phyloP scores from a whole-genome alignment of 2,797 vertebrate species.

The Ara ararauna region DNA sequence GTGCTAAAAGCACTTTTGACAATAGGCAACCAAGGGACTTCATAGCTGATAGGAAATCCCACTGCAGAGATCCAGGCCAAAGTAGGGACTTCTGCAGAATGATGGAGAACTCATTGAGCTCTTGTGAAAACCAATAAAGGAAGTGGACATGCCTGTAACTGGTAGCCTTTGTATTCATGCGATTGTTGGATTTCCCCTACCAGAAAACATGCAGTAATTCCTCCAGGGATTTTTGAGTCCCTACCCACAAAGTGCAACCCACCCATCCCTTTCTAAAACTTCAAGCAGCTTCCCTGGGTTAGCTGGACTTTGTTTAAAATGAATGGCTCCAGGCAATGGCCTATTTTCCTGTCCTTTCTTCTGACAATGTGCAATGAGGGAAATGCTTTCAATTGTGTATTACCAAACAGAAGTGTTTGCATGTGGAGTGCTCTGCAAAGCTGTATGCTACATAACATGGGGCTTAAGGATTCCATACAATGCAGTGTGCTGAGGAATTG shows the following conservation, averaged over 20 bases:
- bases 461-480: background rate
- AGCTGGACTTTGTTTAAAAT: background rate
- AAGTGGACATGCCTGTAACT: conserved; percentile 31
- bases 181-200: conserved; percentile 53
- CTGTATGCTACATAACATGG: background rate
- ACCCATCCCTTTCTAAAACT: conserved; percentile 45
- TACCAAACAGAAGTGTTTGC: background rate
- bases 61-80: background rate
- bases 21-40: background rate
- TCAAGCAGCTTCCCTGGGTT: conserved; percentile 13
- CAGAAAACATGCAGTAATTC: background rate
- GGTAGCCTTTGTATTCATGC: conserved; percentile 14
- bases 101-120: conserved; percentile 21
- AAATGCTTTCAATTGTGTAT: background rate
- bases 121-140: conserved; percentile 14
- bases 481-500: background rate
- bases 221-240: conserved; percentile 7
- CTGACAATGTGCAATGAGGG: conserved; percentile 17
- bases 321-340: background rate
- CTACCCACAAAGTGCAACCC: conserved; percentile 10
- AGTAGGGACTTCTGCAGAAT: background rate
- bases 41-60: conserved; percentile 6
- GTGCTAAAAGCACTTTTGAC: background rate
- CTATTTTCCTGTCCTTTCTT: conserved; percentile 4
- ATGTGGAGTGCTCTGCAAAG: background rate